These are phyloP conservation scores for Lepus americanus DNA, from an alignment of 2,113 vertebrate species.

Conservation along the genomic window DNA sequence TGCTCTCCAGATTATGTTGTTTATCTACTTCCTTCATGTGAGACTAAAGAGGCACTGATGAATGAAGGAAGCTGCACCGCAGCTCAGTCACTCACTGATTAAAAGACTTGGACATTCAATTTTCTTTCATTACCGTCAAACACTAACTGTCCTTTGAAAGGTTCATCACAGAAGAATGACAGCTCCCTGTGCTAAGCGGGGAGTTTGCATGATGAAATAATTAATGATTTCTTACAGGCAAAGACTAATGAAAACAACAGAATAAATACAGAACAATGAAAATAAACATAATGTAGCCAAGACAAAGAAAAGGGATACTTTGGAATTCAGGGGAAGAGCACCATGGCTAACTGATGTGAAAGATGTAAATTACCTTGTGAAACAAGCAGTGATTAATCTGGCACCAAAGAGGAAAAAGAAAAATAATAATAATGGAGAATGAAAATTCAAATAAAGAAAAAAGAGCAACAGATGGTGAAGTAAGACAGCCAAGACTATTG, in stretches of 20 bases:
- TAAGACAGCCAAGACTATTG: conserved; percentile 75
- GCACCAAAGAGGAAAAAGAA: conserved; percentile 68
- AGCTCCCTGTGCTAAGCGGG: not conserved
- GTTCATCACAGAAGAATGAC: not conserved
- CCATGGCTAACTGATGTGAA: not conserved
- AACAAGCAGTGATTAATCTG: conserved; percentile 67
- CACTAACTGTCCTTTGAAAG: conserved; percentile 4
- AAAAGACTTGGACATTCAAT: not conserved
- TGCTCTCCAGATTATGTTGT: not conserved
- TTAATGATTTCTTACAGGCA: not conserved
- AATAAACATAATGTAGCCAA: not conserved
- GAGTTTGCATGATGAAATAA: not conserved
- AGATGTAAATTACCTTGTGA: conserved; percentile 44
- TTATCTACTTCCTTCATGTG: not conserved
- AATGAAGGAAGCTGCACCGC: not conserved
- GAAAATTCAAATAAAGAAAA: conserved; percentile 40
- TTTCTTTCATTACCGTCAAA: not conserved
- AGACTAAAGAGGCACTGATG: not conserved
- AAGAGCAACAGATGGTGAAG: conserved; percentile 82
- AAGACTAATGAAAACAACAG: not conserved
- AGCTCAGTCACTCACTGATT: not conserved
- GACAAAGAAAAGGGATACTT: not conserved
- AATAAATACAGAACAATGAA: not conserved
- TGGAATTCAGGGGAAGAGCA: not conserved
- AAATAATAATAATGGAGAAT: conserved; percentile 42